Evolutionary conservation across 35 echinoderm and acorn worm species (phyloP), one percentile per base, ranked within the genome.

Genomic region (Ophiothrix spiculata): DNA sequence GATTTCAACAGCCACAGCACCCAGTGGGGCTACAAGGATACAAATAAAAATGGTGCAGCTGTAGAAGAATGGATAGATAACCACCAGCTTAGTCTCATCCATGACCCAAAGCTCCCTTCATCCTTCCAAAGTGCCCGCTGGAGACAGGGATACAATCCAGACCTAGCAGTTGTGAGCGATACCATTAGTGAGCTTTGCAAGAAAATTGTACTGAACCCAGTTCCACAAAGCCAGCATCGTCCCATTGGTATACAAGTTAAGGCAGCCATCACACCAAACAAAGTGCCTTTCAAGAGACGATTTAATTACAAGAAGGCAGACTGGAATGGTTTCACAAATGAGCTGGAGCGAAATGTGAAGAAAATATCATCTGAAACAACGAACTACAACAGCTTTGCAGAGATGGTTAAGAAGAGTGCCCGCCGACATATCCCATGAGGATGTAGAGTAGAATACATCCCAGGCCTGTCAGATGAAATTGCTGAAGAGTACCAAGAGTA

Each of bases 111-210:
- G 73, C 39, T 83, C 32, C 88, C 80, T 29, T 2, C 38, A 31
- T 83, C 88, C 38, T 90, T 90, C 39, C 29, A 84, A 28, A 90
- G 88, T 38, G 39, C 35, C 88, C 29, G 88, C 16, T 89, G 87
- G 56, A 88, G 86, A 80, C 60, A 46, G 19, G 91, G 91, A 1
- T 92, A 83, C 73, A 92, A 87, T 42, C 91, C 74, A 78, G 91
- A 92, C 37, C 75, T 92, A 33, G 54, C 39, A 4, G 25, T 69
- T 25, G 39, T 74, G 32, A 80, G 31, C 2, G n/a, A 39, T 39
- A 75, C 56, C 56, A 88, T 88, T 74, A 56, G 78, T 34, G n/a
- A 54, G 14, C 78, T 80, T 46, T 81, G 77, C 38, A 23, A 73
- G 54, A 81, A 81, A 54, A 46, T 79, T 32, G 40, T 87, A 3